Conservation (phyloP, 92 coral and sea anemone genomes). For the Pocillopora grandis region DNA sequence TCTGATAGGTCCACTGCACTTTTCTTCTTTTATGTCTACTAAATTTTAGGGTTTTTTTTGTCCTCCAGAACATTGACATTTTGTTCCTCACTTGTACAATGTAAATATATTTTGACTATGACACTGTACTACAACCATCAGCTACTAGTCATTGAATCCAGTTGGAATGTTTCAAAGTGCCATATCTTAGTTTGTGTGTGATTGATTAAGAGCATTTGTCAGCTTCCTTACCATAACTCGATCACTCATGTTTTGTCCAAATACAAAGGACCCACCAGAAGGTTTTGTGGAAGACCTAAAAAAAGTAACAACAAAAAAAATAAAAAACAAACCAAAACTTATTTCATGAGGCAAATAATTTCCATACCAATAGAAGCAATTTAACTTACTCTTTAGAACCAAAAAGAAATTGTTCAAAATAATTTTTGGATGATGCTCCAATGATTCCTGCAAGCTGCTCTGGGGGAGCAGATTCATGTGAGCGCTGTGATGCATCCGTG, state of each 20-base stretch:
- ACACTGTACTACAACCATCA: no score
- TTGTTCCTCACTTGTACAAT: no score
- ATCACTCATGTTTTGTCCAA: slow-evolving; percentile 96
- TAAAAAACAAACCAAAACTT: background rate
- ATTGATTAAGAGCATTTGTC: background rate
- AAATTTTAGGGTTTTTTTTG: no score
- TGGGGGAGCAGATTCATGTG: slow-evolving; percentile 45
- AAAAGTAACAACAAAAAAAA: background rate
- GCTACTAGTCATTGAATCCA: no score
- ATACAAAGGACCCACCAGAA: slow-evolving; percentile 80
- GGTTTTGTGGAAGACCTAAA: slow-evolving; percentile 57
- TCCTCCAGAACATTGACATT: no score
- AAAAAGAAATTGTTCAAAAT: slow-evolving; percentile 79
- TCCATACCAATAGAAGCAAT: background rate
- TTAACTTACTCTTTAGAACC: slow-evolving; percentile 66
- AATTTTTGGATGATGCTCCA: slow-evolving; percentile 59
- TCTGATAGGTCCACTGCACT: background rate
- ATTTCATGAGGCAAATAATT: background rate
- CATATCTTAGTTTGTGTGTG: background rate
- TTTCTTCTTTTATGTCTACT: no score
- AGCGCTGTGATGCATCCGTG: slow-evolving; percentile 49
- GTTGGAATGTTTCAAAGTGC: no score
- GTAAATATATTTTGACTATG: no score
- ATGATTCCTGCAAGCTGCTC: slow-evolving; percentile 48
- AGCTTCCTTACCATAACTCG: slow-evolving; percentile 76